phyloP scores from a whole-genome alignment of 2,888 invertebrate genomes.

The Andrena bucephala region DNA sequence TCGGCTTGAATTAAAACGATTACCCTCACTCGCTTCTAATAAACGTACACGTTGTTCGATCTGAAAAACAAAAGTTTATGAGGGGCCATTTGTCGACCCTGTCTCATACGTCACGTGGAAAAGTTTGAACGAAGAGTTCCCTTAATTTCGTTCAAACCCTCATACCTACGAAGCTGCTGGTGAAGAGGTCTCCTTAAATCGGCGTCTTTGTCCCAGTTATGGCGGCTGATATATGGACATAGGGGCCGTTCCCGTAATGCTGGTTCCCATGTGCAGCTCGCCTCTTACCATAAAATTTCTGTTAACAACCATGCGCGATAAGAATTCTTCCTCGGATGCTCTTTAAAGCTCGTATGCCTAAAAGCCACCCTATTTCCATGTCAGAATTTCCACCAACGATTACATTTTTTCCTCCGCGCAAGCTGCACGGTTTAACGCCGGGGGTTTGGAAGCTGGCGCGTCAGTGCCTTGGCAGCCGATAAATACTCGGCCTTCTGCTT shows the following conservation, averaged over 20 bases:
- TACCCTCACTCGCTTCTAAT: neutral
- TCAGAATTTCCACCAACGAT: neutral
- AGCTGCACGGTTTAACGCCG: neutral
- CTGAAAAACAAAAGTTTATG: no score
- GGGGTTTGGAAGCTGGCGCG: neutral
- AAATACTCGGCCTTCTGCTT: neutral
- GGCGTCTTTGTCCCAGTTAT: conserved; percentile 64
- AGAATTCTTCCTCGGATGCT: neutral
- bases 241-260: conserved; percentile 54
- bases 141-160: conserved; percentile 49
- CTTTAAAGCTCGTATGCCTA: neutral
- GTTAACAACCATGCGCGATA: neutral
- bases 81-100: no score
- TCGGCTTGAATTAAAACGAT: conserved; percentile 29
- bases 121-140: conserved; percentile 31
- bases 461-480: conserved; percentile 1
- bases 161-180: conserved; percentile 49
- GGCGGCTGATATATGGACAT: conserved; percentile 53
- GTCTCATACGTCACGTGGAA: conserved; percentile 38
- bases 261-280: conserved; percentile 30
- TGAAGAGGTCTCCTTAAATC: conserved; percentile 64
- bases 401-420: neutral
- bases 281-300: conserved; percentile 20
- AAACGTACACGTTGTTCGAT: no score
- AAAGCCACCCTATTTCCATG: neutral